Base-by-base conservation (phyloP, 2,797 vertebrate species). In the Xyrichtys novacula region DNA sequence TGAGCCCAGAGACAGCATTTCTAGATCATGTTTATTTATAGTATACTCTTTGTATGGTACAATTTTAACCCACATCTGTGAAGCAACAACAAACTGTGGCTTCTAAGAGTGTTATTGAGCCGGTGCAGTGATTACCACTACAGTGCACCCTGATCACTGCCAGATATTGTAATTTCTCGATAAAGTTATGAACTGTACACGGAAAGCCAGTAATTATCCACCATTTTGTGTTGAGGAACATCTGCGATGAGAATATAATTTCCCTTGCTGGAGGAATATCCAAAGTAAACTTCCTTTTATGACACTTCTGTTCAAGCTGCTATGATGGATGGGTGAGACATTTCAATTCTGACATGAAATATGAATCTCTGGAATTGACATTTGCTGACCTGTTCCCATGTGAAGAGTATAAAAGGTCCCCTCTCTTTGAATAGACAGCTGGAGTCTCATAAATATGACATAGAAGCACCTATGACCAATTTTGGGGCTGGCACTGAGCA, bases 321-420 rank as follows among this genome's bases (percentile, higher is more conserved):
- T 28, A 20, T 89, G 88, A 89, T 87, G 80, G 88, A 92, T 86
- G 74, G 77, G 39, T 23, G 70, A 82, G 82, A 85, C 85, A 90
- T 92, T 90, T 92, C 59, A 63, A 76, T 80, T 78, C 66, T 56
- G 74, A 90, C 84, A 84, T 89, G 71, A 86, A 89, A 90, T 85
- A 89, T 88, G 79, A 88, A 88, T 85, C 55, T 71, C 66, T 71
- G 65, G 49, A 72, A 78, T 28, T 92, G 90, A 89, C 91, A 90
- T 91, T 92, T 91, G 85, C 91, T 86, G 84, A 89, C 87, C 86
- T 83, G 87, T 86, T 91, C 91, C 89, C 89, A 89, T 88, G 86
- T 88, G 88, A 81, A 83, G 80, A 80, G 52, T 46, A 80, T 54
- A 57, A 91, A 92, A 91, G 89, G 90, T 91, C 86, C 77, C 72